Conservation (phyloP, 2,113 vertebrate species). For the Ifrita kowaldi region DNA sequence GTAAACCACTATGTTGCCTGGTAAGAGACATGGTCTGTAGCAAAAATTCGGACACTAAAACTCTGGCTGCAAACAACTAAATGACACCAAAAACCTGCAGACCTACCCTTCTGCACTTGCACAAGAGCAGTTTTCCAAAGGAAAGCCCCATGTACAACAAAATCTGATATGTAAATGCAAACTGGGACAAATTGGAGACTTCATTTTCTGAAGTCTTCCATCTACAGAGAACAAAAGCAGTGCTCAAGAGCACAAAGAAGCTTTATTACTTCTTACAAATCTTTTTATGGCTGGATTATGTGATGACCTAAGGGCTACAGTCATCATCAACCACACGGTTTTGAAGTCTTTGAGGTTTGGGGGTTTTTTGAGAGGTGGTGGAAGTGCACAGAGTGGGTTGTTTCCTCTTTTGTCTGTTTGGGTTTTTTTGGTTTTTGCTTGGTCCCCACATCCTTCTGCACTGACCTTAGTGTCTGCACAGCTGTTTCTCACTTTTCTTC, state of each 20-base stretch:
- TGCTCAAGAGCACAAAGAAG: background rate
- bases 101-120: background rate
- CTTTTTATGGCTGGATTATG: background rate
- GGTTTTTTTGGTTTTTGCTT: background rate
- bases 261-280: background rate
- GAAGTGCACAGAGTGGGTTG: rapidly evolving
- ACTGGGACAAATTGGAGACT: background rate
- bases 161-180: background rate
- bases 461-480: background rate
- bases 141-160: background rate
- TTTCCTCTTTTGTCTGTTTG: background rate
- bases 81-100: background rate
- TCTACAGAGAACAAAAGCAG: background rate
- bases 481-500: background rate
- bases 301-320: background rate
- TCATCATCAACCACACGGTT: background rate
- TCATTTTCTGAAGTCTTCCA: background rate
- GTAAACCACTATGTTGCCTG: background rate
- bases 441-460: background rate
- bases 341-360: background rate
- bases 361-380: background rate
- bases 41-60: background rate
- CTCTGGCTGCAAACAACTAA: background rate
- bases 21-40: background rate
- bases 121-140: background rate